A percentile compares a stretch with the other conserved stretches of the same genome.
These are phyloP conservation scores for Pollenia amentaria DNA, from an alignment of 2,888 invertebrate species.

Conservation along the genomic window DNA sequence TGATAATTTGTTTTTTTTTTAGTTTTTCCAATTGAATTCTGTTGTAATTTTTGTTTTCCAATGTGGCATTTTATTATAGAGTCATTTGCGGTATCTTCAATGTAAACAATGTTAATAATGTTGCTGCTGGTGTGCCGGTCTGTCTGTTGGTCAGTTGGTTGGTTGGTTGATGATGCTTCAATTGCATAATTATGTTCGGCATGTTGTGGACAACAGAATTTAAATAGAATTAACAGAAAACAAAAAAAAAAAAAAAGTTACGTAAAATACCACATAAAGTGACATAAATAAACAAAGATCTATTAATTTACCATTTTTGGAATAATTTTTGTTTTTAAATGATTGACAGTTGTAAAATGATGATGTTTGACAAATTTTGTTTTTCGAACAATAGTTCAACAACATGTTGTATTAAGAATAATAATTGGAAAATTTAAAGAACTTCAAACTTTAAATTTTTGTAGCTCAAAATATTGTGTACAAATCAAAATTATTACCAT, in stretches of 20 bases:
- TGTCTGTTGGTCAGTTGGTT: background rate
- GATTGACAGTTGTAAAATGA: no score
- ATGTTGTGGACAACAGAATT: constrained; percentile 32
- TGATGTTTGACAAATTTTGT: no score
- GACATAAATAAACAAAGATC: constrained; percentile 25
- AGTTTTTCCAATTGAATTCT: background rate
- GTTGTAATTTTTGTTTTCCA: constrained; percentile 13
- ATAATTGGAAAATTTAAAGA: no score
- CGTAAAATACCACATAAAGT: background rate
- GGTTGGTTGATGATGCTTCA: constrained; percentile 49
- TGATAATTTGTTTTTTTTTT: constrained; percentile 15
- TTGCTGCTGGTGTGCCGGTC: background rate
- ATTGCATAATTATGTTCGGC: constrained; percentile 53
- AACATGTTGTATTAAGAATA: no score
- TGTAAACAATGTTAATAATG: constrained; percentile 51
- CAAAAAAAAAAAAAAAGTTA: constrained; percentile 12
- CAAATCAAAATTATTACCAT: no score
- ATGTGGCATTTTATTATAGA: constrained; percentile 55
- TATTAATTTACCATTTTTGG: constrained; percentile 1
- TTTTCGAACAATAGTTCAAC: no score
- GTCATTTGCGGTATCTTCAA: constrained; percentile 69
- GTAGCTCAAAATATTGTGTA: no score
- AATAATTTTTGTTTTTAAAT: background rate
- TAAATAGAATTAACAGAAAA: background rate
- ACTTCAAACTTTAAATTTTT: no score